A percentile compares a stretch with the other conserved stretches of the same genome.
Conservation (phyloP, 2,797 vertebrate genomes). For the Propithecus perrieri region DNA sequence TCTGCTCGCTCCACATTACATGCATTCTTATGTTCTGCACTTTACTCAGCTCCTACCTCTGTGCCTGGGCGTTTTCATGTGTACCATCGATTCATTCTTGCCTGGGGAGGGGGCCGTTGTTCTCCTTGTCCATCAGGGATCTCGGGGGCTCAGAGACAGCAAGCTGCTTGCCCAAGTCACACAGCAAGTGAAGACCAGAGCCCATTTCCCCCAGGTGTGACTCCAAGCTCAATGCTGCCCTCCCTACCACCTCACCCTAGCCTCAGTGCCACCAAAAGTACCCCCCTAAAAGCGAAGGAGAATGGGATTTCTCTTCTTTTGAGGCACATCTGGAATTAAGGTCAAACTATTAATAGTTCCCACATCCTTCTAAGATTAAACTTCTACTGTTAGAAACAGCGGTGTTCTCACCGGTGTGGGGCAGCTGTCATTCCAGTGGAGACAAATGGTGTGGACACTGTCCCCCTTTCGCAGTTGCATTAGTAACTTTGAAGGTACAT, state of each 20-base stretch:
- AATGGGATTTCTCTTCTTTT: not conserved
- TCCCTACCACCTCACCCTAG: not conserved
- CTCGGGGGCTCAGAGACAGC: not conserved
- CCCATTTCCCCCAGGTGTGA: not conserved
- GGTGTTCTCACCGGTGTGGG: not conserved
- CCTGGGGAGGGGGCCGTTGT: not conserved
- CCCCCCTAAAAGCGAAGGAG: not conserved
- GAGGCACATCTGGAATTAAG: not conserved
- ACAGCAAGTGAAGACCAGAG: not conserved
- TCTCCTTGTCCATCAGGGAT: not conserved
- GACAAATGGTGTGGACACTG: not conserved
- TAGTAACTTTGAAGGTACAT: not conserved
- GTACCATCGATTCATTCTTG: not conserved
- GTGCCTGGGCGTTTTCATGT: not conserved
- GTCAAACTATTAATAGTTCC: not conserved
- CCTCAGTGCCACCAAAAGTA: not conserved
- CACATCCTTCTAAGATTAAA: not conserved
- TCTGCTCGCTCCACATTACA: not conserved
- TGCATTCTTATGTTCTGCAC: not conserved
- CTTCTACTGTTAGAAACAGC: not conserved
- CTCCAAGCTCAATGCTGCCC: not conserved
- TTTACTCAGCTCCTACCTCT: constrained; percentile 30
- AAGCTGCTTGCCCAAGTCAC: not conserved
- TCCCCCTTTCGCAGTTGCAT: not conserved
- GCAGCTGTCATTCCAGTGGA: not conserved